Conservation (phyloP, 2,797 vertebrate genomes). For the Streptopelia turtur region DNA sequence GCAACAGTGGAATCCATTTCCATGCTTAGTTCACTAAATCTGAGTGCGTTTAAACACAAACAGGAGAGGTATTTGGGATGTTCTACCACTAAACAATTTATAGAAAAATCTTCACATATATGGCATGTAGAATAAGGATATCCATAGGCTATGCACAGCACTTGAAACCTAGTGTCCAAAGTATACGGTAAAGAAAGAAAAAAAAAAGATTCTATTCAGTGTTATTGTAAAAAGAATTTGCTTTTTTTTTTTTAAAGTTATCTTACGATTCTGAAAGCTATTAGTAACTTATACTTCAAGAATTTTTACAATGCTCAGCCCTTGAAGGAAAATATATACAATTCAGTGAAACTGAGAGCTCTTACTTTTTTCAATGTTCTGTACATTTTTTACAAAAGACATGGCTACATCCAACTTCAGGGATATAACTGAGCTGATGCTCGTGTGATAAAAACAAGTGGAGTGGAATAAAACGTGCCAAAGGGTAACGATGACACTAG, state of each 20-base stretch:
- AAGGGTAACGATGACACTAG: neutral
- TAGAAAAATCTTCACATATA: neutral
- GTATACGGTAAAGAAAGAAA: neutral
- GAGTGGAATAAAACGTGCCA: neutral
- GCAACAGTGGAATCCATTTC: neutral
- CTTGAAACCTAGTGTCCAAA: neutral
- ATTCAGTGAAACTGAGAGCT: neutral
- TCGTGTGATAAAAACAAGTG: neutral
- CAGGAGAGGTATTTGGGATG: neutral
- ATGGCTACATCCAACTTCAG: neutral
- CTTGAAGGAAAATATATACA: neutral
- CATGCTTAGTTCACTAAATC: neutral
- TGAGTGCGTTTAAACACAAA: neutral
- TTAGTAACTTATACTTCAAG: neutral
- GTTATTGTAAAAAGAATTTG: neutral
- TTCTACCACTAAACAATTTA: neutral
- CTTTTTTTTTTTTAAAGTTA: neutral
- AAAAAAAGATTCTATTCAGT: neutral
- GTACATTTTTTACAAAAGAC: neutral
- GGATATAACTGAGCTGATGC: neutral
- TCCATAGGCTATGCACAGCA: neutral
- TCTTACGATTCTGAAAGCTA: neutral
- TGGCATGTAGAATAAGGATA: neutral
- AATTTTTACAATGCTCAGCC: neutral
- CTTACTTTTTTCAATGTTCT: neutral